Conservation (phyloP, 2,113 vertebrate species). For the Zosterops hypoxanthus region DNA sequence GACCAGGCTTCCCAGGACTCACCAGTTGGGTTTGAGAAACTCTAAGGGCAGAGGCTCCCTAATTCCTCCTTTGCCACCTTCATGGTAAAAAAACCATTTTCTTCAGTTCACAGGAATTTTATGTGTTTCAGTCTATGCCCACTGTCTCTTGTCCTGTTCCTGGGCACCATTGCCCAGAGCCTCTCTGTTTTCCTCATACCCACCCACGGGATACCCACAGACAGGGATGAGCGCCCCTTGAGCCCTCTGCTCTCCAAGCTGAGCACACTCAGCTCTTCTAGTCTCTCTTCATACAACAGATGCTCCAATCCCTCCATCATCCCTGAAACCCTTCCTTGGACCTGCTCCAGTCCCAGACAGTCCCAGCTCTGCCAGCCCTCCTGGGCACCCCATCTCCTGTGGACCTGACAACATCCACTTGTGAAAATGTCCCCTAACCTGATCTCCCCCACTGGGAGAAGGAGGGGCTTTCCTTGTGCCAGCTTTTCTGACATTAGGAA, state of each 20-base stretch:
- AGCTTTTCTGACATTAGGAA: background rate
- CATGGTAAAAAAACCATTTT: background rate
- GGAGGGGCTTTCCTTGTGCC: background rate
- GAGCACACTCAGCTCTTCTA: background rate
- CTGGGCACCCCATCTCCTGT: background rate
- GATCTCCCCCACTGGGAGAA: background rate
- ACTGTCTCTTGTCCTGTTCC: background rate
- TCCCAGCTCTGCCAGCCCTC: background rate
- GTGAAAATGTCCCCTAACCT: background rate
- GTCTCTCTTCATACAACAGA: background rate
- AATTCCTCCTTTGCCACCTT: background rate
- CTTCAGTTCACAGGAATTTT: background rate
- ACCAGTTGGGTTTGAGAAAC: background rate
- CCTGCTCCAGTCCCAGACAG: background rate
- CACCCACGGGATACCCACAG: background rate
- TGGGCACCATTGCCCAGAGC: background rate
- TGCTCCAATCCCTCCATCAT: background rate
- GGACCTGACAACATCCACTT: background rate
- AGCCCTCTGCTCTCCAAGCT: background rate
- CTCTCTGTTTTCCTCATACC: background rate
- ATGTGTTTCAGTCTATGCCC: background rate
- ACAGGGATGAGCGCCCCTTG: background rate
- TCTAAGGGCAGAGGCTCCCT: background rate
- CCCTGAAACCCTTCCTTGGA: background rate
- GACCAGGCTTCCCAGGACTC: background rate